phyloP scores from a whole-genome alignment of 2,797 vertebrate species.

The Taenioides sp. region DNA sequence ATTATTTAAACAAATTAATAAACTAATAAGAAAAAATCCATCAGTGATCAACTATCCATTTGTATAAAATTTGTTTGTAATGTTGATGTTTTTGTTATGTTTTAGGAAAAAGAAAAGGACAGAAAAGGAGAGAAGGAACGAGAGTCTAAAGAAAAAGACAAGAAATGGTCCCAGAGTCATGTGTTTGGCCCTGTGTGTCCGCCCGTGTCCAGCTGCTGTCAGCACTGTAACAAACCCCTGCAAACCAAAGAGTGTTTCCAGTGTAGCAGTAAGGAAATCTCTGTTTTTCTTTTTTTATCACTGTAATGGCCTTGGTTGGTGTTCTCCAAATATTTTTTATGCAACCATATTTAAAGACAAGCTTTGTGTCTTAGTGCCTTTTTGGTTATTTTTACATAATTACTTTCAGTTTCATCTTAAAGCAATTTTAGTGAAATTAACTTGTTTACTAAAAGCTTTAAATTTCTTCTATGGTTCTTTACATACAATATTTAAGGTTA shows the following conservation, averaged over 20 bases:
- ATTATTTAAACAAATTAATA: background rate
- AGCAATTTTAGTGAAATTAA: background rate
- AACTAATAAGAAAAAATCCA: background rate
- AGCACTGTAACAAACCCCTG: constrained; percentile 82
- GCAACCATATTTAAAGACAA: constrained; percentile 1
- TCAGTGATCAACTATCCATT: background rate
- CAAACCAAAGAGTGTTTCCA: constrained; percentile 82
- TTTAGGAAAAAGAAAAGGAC: constrained; percentile 88
- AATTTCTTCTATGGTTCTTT: too few relatives aligned
- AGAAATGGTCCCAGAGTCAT: constrained; percentile 81
- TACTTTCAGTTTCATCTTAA: background rate
- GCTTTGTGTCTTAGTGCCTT: background rate
- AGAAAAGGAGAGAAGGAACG: constrained; percentile 82
- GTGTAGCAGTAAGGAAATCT: constrained; percentile 80
- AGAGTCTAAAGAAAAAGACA: constrained; percentile 87
- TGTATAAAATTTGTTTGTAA: background rate
- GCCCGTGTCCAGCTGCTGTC: constrained; percentile 76
- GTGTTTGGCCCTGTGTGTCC: constrained; percentile 72
- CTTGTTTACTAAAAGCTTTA: too few relatives aligned
- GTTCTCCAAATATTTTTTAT: background rate
- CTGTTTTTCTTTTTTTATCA: too few relatives aligned
- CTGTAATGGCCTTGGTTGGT: background rate
- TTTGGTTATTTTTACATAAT: background rate
- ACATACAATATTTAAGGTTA: too few relatives aligned
- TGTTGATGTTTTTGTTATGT: constrained; percentile 13